These are phyloP conservation scores for Psococerastis gibbosa DNA, from an alignment of 2,888 invertebrate species.

Conservation along the genomic window DNA sequence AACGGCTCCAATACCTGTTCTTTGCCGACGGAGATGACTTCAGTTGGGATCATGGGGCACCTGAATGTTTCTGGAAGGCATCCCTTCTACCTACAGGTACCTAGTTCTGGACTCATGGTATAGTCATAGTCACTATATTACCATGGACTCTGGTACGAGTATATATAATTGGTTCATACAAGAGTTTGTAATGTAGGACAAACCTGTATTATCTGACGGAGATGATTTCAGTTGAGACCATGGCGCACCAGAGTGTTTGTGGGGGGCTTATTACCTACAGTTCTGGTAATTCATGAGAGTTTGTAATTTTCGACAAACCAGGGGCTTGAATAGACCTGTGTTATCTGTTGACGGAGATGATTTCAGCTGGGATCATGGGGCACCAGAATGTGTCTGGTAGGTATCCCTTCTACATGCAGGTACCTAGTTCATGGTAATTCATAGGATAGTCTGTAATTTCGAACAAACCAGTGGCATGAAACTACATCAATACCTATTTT, in stretches of 20 bases:
- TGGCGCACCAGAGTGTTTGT: conserved; percentile 21
- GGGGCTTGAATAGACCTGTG: conserved; percentile 17
- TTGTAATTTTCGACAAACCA: too few species aligned
- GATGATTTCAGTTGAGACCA: conserved; percentile 23
- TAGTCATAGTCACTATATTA: too few species aligned
- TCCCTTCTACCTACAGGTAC: conserved; percentile 17
- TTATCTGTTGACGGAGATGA: conserved; percentile 22
- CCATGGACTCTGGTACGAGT: too few species aligned
- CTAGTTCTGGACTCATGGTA: too few species aligned
- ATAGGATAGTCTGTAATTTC: too few species aligned
- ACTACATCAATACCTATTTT: conserved; percentile 22
- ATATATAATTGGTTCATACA: too few species aligned
- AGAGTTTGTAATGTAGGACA: too few species aligned
- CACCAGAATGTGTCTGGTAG: conserved; percentile 22
- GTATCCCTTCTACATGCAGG: conserved; percentile 17
- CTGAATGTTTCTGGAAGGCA: conserved; percentile 21
- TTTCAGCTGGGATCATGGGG: conserved; percentile 22
- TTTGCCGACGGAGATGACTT: conserved; percentile 22
- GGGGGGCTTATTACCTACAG: conserved; percentile 19
- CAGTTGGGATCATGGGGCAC: conserved; percentile 21
- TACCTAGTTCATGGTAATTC: too few species aligned
- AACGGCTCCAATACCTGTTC: conserved; percentile 18
- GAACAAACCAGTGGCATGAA: too few species aligned
- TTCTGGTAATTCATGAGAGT: conserved; percentile 14
- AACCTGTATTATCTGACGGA: too few species aligned